Percentiles rank a stretch among this genome's conserved stretches.
Evolutionary conservation across 1,140 invertebrate genomes (phyloP).

Genomic region (Drosophila albomicans): DNA sequence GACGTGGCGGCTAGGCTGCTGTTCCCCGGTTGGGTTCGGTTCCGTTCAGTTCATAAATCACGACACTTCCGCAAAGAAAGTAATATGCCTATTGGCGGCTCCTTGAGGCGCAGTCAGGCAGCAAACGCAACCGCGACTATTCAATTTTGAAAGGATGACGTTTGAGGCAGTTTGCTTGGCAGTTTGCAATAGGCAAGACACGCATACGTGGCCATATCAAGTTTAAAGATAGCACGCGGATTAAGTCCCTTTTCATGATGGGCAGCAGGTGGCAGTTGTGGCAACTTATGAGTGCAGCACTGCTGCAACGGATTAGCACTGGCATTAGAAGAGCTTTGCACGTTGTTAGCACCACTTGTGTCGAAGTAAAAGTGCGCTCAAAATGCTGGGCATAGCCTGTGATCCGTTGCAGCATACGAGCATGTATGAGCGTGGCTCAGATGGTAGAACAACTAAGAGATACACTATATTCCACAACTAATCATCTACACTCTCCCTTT

Average conservation of each 20-base stretch:
- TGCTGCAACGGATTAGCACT: slow-evolving; percentile 39
- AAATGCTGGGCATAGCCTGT: slow-evolving; percentile 82
- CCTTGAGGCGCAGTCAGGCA: slow-evolving; percentile 5
- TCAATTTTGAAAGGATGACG: slow-evolving; percentile 76
- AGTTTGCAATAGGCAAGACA: slow-evolving; percentile 63
- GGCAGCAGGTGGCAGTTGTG: slow-evolving; percentile 9
- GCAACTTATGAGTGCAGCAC: slow-evolving; percentile 59
- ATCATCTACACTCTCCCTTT: slow-evolving; percentile 36
- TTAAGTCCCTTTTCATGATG: slow-evolving; percentile 27
- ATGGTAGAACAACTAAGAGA: slow-evolving; percentile 78
- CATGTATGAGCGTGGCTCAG: slow-evolving; percentile 87
- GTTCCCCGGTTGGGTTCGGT: not conserved
- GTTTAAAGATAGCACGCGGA: slow-evolving; percentile 70
- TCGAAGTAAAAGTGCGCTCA: slow-evolving; percentile 15
- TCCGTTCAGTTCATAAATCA: slow-evolving; percentile 49
- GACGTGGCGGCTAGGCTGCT: slow-evolving; percentile 1
- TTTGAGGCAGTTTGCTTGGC: slow-evolving; percentile 54
- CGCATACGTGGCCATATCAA: slow-evolving; percentile 64
- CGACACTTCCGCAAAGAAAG: slow-evolving; percentile 24
- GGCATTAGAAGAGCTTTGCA: slow-evolving; percentile 57
- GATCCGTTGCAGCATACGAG: slow-evolving; percentile 89
- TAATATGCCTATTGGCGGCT: slow-evolving; percentile 16
- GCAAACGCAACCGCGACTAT: slow-evolving; percentile 75
- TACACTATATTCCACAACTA: not conserved
- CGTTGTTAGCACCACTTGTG: slow-evolving; percentile 47